A percentile compares a stretch with the other conserved stretches of the same genome.
Conservation (phyloP, 1,140 invertebrate genomes). For the Caenorhabditis briggsae region DNA sequence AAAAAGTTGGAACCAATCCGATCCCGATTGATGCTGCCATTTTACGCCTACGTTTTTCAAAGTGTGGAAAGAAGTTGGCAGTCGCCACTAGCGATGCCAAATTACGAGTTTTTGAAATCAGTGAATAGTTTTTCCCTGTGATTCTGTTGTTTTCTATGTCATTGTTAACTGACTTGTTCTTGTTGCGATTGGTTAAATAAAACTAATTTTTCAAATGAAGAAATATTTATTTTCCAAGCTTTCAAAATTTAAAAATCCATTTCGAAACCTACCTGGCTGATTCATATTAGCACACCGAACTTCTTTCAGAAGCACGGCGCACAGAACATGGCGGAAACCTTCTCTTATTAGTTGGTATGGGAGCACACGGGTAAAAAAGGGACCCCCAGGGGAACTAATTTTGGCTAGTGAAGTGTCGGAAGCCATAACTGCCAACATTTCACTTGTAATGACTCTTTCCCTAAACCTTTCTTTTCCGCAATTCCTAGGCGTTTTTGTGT, state of each 20-base stretch:
- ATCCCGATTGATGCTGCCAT: slow-evolving; percentile 2
- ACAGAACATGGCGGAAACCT: neutral
- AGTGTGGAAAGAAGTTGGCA: slow-evolving; percentile 19
- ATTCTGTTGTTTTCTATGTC: neutral
- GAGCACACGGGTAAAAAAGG: too few relatives aligned
- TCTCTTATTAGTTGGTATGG: neutral
- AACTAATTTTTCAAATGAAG: neutral
- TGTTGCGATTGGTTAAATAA: neutral
- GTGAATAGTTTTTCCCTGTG: neutral
- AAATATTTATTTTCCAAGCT: neutral
- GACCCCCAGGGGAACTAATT: too few relatives aligned
- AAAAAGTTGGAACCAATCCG: slow-evolving; percentile 5
- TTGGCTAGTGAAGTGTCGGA: too few relatives aligned
- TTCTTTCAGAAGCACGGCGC: neutral
- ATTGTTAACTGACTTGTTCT: slow-evolving; percentile 24
- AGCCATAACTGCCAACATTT: too few relatives aligned
- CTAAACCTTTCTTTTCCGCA: neutral
- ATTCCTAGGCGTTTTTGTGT: neutral
- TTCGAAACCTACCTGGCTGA: slow-evolving; percentile 33
- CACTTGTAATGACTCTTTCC: neutral
- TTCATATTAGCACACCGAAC: neutral
- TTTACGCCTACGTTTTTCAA: slow-evolving; percentile 21
- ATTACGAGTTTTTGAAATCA: neutral
- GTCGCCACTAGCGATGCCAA: slow-evolving; percentile 23
- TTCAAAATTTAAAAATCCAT: neutral